Conservation (phyloP, 2,797 vertebrate genomes). For the Lutra lutra region DNA sequence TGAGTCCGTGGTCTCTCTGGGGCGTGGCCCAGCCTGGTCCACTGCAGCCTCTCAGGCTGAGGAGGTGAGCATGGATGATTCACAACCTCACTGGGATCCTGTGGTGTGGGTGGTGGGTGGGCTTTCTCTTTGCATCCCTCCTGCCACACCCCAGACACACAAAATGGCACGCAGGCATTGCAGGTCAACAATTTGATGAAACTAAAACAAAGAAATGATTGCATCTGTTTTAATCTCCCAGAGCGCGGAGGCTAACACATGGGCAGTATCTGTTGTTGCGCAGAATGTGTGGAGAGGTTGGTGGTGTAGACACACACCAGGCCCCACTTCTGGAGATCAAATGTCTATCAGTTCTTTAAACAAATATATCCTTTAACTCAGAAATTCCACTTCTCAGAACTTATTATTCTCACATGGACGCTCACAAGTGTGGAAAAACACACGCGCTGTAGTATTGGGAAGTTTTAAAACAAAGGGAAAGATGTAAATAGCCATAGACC, state of each 20-base stretch:
- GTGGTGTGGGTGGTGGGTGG: accelerated
- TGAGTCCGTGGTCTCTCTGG: accelerated
- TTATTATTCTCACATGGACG: background rate
- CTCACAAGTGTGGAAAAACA: background rate
- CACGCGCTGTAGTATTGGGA: too few species aligned
- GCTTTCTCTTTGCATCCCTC: background rate
- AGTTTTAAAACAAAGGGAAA: background rate
- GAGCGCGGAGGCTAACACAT: accelerated
- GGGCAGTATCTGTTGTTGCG: accelerated
- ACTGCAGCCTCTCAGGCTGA: accelerated
- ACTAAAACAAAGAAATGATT: background rate
- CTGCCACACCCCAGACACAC: background rate
- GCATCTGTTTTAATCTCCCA: too few species aligned
- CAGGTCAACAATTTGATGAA: background rate
- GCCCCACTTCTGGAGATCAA: background rate
- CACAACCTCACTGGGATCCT: accelerated
- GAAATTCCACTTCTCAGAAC: background rate
- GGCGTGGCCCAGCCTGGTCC: accelerated
- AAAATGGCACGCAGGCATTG: too few species aligned
- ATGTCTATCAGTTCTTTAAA: background rate
- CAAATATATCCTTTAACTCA: background rate
- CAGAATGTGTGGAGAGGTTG: too few species aligned
- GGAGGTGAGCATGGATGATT: too few species aligned
- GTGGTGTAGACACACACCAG: background rate
- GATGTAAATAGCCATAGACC: background rate